These are phyloP conservation scores for Cervus canadensis DNA, from an alignment of 2,113 vertebrate genomes.

Conservation along the genomic window DNA sequence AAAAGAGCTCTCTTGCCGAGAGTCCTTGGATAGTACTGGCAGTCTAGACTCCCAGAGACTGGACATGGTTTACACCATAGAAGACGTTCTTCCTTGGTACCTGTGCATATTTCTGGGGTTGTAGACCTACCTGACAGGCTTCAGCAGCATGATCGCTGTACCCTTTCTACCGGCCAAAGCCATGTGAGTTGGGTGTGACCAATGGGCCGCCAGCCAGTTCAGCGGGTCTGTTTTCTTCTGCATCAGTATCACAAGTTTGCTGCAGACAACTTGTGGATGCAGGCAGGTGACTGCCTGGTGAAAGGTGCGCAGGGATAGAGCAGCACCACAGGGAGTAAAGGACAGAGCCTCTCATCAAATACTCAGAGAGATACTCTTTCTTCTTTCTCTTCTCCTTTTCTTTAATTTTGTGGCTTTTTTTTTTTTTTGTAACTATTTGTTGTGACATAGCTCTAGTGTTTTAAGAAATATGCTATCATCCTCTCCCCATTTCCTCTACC, in stretches of 20 bases:
- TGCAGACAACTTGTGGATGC: background rate
- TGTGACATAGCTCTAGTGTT: background rate
- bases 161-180: background rate
- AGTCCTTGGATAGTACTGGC: conserved; percentile 90
- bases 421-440: background rate
- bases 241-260: background rate
- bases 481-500: background rate
- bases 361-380: background rate
- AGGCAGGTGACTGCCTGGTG: background rate
- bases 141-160: accelerated
- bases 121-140: conserved; percentile 75
- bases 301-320: background rate
- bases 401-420: background rate
- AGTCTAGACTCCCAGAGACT: conserved; percentile 85
- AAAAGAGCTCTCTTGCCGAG: conserved; percentile 92
- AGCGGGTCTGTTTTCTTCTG: background rate
- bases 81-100: conserved; percentile 96
- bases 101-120: conserved; percentile 95
- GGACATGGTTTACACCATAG: conserved; percentile 98
- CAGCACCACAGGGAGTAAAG: background rate
- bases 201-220: background rate
- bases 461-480: background rate
- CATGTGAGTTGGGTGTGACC: background rate
- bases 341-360: background rate
- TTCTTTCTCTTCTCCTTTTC: background rate